Evolutionary conservation across 2,888 invertebrate species (phyloP).

Genomic region (Syrphus vitripennis): DNA sequence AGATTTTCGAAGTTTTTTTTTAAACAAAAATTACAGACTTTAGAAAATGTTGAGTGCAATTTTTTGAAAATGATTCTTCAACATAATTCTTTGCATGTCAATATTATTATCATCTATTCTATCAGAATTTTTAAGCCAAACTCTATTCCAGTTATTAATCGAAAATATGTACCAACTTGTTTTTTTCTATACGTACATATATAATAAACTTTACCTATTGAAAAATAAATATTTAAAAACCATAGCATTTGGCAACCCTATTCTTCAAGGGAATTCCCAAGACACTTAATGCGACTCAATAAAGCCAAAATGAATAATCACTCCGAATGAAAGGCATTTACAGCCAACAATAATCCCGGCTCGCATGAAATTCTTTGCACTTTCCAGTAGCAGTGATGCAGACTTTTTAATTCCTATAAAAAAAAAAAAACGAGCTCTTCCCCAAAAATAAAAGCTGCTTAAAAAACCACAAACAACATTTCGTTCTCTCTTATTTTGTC

Average conservation of each 20-base stretch:
- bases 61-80: too few species aligned
- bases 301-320: conserved; percentile 33
- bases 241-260: background rate
- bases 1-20: too few species aligned
- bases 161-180: too few species aligned
- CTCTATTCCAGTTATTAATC: too few species aligned
- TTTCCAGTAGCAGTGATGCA: background rate
- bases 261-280: background rate
- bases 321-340: conserved; percentile 37
- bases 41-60: too few species aligned
- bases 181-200: too few species aligned
- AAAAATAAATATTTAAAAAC: background rate
- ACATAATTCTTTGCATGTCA: too few species aligned
- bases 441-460: conserved; percentile 4
- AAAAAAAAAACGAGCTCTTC: background rate
- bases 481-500: conserved; percentile 21
- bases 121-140: too few species aligned
- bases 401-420: background rate
- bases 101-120: too few species aligned
- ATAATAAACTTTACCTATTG: too few species aligned
- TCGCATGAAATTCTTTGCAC: conserved; percentile 14
- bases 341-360: conserved; percentile 22
- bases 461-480: conserved; percentile 25
- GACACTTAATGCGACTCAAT: conserved; percentile 2
- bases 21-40: too few species aligned